Evolutionary conservation across 2,797 vertebrate genomes (phyloP), one percentile per base, ranked within the genome.

Genomic region (Danio choprae): DNA sequence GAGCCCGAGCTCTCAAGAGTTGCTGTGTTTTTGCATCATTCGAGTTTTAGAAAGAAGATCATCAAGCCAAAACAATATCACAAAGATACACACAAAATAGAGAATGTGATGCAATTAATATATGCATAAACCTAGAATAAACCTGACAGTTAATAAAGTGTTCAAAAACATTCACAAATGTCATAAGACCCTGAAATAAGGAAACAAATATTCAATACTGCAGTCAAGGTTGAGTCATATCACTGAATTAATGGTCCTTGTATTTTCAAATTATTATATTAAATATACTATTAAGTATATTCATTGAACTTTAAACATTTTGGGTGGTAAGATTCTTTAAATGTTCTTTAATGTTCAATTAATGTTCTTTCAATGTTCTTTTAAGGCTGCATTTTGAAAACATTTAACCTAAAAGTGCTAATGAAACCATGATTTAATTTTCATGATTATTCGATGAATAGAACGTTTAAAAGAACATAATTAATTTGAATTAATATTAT

Each of bases 11-110:
- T 41, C 46, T 53, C 15, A 41, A 29, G 40, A 38, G 41, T 77
- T 38, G 20, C 20, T 77, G 63, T 9, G 40, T 10, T 67, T 67
- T 67, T 15, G 53, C 15, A 48, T 48, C 53, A 68, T 68, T 58
- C 43, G 18, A 22, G n/a, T 56, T 65, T 44, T 11, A 46, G 10
- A 77, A 77, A 51, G 0, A 9, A 56, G 15, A 64, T 2, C 50
- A n/a, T 51, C 7, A n/a, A 36, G 44, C 13, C 46, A 64, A 76
- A 53, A 13, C 6, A 76, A 18, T 5, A 18, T 12, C 15, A 29
- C 62, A 65, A 55, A 18, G 11, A 67, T 41, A 22, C n/a, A 74
- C 43, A 63, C 7, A 63, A 40, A 69, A 40, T 7, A 38, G 67
- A 38, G 48, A 10, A 53, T 6, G 10, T 11, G 22, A 69, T 7